These are phyloP conservation scores for Vanessa tameamea DNA, from an alignment of 1,140 invertebrate genomes.

Conservation along the genomic window DNA sequence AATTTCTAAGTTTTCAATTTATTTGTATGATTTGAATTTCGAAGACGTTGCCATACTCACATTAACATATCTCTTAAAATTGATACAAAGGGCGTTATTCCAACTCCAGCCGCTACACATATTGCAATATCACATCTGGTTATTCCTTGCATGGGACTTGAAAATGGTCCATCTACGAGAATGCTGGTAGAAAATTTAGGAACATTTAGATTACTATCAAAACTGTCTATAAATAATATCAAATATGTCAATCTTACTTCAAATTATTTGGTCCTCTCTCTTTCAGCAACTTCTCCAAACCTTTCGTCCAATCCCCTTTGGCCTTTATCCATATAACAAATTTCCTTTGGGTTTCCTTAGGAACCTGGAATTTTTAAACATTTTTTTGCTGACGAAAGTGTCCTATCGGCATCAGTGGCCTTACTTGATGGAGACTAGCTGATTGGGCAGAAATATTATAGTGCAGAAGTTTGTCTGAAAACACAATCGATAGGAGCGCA, in stretches of 20 bases:
- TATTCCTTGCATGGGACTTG: slow-evolving; percentile 67
- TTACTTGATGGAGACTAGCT: too few relatives aligned
- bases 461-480: too few relatives aligned
- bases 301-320: slow-evolving; percentile 75
- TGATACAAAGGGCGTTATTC: slow-evolving; percentile 71
- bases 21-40: too few relatives aligned
- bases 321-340: slow-evolving; percentile 73
- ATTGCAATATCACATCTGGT: slow-evolving; percentile 52
- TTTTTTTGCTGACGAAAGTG: too few relatives aligned
- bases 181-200: slow-evolving; percentile 49
- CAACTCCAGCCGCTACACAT: slow-evolving; percentile 75
- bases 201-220: neutral
- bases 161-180: slow-evolving; percentile 71
- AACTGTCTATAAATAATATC: slow-evolving; percentile 5
- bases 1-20: too few relatives aligned
- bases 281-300: slow-evolving; percentile 59
- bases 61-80: slow-evolving; percentile 52
- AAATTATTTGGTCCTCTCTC: slow-evolving; percentile 51
- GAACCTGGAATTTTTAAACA: slow-evolving; percentile 49
- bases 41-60: slow-evolving; percentile 38
- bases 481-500: too few relatives aligned
- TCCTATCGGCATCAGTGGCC: too few relatives aligned
- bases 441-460: too few relatives aligned
- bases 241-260: slow-evolving; percentile 44
- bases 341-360: slow-evolving; percentile 56